Base-by-base conservation (phyloP, 1,140 invertebrate species). In the Cotesia glomerata region DNA sequence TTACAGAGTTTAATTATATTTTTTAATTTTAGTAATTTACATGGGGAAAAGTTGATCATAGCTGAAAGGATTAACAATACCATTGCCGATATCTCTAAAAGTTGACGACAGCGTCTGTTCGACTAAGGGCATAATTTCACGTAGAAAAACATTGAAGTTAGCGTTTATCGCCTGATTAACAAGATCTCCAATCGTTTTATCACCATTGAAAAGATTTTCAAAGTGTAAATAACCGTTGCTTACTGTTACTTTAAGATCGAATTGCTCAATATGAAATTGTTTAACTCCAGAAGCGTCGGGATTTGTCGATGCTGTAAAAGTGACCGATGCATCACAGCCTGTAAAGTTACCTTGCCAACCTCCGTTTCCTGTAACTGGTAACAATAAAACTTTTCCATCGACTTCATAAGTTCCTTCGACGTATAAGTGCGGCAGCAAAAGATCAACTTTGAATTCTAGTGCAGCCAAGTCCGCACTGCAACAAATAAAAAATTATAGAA, bases 131-230 rank as follows among this genome's bases (percentile, higher is more conserved):
- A 89, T 86, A 2, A 91, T 77, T 36, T 91, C 90, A 14, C 84
- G 85, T 1, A 91, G 69, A 77, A 92, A 91, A 0, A 86, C 73
- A 61, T 87, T 86, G 69, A 90, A 88, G 76, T 92, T 93, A 63
- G 88, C 88, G 74, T 92, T 91, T n/a, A 92, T 89, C 0, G 89
- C 88, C 26, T 83, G 81, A 75, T 92, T 92, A 0, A 92, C 85
- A 9, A 91, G 87, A 1, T 90, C 89, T 3, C 89, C 85, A 34
- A 86, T 82, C 0, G 77, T 74, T 4, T 68, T 75, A 67, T 92
- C 91, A 9, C 90, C 91, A 16, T 88, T 88, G 61, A 92, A 92
- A 1, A 92, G 82, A 81, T 93, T 92, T 0, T 91, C 88, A 0
- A 93, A 78, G n/a, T 82, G 79, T 8, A 92, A 76, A 1, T 76